phyloP scores from a whole-genome alignment of 1,140 invertebrate genomes.

The Heliconius hermathena region DNA sequence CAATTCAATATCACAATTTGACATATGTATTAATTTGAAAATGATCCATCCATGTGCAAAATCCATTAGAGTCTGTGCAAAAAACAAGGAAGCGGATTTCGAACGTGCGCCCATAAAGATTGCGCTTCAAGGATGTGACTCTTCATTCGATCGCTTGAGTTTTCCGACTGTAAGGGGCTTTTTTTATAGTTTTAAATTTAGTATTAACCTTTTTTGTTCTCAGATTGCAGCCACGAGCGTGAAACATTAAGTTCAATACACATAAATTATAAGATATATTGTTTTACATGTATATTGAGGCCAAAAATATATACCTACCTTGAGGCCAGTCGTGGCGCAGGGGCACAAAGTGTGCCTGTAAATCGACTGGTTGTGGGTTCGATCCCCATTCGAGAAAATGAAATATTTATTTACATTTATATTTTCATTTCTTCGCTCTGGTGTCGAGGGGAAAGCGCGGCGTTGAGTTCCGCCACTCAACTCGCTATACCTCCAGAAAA shows the following conservation, averaged over 20 bases:
- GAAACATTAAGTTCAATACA: slow-evolving; percentile 1
- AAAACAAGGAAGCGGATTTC: slow-evolving; percentile 14
- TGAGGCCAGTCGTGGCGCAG: no score
- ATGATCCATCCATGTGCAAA: not conserved
- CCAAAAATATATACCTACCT: no score
- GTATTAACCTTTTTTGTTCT: not conserved
- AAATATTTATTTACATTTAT: no score
- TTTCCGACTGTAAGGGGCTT: not conserved
- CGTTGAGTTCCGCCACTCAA: no score
- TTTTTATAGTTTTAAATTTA: not conserved
- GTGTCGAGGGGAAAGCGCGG: no score
- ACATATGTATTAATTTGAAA: not conserved
- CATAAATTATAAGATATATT: not conserved
- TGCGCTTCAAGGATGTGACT: slow-evolving; percentile 22
- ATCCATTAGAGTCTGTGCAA: slow-evolving; percentile 4
- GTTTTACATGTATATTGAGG: not conserved
- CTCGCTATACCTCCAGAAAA: no score
- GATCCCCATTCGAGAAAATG: no score
- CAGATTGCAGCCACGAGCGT: not conserved
- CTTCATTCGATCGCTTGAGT: slow-evolving; percentile 11
- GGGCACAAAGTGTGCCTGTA: no score
- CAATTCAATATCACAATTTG: not conserved
- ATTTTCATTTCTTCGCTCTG: no score
- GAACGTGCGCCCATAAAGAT: slow-evolving; percentile 9
- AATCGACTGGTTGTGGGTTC: no score